These are phyloP conservation scores for Agrypnus murinus DNA, from an alignment of 2,888 invertebrate genomes.

Conservation along the genomic window DNA sequence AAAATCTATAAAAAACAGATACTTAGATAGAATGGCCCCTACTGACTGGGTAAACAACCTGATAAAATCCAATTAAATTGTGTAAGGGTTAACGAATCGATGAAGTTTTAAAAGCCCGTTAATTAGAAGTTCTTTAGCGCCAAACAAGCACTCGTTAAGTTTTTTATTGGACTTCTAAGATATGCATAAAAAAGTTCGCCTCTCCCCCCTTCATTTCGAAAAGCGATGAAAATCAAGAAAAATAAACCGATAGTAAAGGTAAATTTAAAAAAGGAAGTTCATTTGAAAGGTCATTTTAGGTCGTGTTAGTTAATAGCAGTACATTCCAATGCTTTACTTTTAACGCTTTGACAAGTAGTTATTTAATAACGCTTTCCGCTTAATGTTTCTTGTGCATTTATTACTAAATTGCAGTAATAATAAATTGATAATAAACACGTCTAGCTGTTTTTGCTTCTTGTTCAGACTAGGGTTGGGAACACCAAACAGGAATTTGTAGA, in stretches of 20 bases:
- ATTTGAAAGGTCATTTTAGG: too few relatives aligned
- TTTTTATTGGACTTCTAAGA: slow-evolving; percentile 22
- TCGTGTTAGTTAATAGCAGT: too few relatives aligned
- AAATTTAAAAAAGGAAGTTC: not conserved
- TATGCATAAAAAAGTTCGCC: slow-evolving; percentile 6
- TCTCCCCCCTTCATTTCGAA: not conserved
- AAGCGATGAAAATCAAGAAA: not conserved
- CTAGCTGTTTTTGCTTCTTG: too few relatives aligned
- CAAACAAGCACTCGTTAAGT: slow-evolving; percentile 17
- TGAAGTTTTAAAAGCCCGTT: slow-evolving; percentile 22
- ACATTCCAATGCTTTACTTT: too few relatives aligned
- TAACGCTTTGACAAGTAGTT: too few relatives aligned
- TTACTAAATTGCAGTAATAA: too few relatives aligned
- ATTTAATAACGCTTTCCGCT: too few relatives aligned
- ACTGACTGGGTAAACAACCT: slow-evolving; percentile 3
- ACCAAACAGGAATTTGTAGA: too few relatives aligned
- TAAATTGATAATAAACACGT: too few relatives aligned
- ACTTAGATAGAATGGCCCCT: not conserved
- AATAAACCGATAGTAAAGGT: slow-evolving; percentile 7
- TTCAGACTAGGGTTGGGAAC: too few relatives aligned
- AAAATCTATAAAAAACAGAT: too few relatives aligned
- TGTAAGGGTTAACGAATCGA: slow-evolving; percentile 24
- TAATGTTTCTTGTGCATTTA: too few relatives aligned
- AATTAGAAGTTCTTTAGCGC: slow-evolving; percentile 25
- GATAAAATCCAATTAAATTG: slow-evolving; percentile 15